Percentiles rank a stretch among this genome's conserved stretches.
Evolutionary conservation across 2,888 invertebrate species (phyloP).

Genomic region (Crossocerus cetratus): DNA sequence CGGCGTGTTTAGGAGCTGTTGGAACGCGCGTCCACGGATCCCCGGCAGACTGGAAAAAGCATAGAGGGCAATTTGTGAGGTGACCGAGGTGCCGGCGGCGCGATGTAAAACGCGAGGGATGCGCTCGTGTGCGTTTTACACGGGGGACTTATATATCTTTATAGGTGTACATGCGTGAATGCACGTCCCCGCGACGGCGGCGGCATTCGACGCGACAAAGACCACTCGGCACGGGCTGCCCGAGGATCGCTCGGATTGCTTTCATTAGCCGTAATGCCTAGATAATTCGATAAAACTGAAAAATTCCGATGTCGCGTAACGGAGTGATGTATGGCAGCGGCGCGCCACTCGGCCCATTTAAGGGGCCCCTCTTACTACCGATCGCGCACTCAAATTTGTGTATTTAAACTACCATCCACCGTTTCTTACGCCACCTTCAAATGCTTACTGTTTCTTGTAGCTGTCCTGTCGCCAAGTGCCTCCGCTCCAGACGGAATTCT

Average conservation of each 20-base stretch:
- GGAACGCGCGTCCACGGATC: slow-evolving; percentile 65
- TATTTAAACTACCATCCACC: slow-evolving; percentile 38
- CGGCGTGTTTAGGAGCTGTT: slow-evolving; percentile 69
- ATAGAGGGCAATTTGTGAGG: slow-evolving; percentile 69
- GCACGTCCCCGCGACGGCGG: slow-evolving; percentile 31
- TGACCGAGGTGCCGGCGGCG: slow-evolving; percentile 63
- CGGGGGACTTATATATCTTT: slow-evolving; percentile 49
- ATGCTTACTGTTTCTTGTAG: too few species aligned
- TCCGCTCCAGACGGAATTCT: too few species aligned
- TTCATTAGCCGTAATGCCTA: slow-evolving; percentile 74
- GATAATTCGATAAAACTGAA: slow-evolving; percentile 74
- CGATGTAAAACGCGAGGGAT: slow-evolving; percentile 31
- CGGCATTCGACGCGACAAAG: slow-evolving; percentile 42
- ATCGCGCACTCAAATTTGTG: slow-evolving; percentile 40
- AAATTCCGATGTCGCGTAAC: slow-evolving; percentile 74
- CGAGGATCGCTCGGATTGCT: slow-evolving; percentile 56
- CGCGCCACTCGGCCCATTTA: slow-evolving; percentile 43
- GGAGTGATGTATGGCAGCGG: slow-evolving; percentile 60
- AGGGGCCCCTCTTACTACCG: slow-evolving; percentile 23
- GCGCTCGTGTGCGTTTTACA: slow-evolving; percentile 22
- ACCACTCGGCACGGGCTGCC: slow-evolving; percentile 12
- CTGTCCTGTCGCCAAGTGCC: too few species aligned
- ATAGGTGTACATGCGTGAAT: slow-evolving; percentile 42
- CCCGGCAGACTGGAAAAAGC: slow-evolving; percentile 64
- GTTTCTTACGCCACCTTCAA: slow-evolving; percentile 29